Evolutionary conservation across 1,140 invertebrate genomes (phyloP).

Genomic region (Yoshiicerus persimilis): DNA sequence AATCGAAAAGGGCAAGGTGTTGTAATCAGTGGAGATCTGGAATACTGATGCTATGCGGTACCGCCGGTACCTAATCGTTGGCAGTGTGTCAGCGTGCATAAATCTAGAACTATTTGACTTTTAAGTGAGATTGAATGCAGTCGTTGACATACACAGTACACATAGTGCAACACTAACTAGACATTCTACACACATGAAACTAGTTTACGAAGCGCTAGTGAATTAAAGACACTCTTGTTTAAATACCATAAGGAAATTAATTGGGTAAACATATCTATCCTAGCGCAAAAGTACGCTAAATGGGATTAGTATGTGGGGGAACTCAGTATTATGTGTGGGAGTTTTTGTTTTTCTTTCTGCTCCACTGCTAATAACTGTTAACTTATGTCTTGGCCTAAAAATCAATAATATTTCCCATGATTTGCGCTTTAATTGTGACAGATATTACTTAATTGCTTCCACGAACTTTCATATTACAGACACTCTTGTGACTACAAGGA

Average conservation of each 20-base stretch:
- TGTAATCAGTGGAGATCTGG: neutral
- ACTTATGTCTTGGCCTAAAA: too few species aligned
- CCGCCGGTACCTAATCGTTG: neutral
- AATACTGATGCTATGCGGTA: neutral
- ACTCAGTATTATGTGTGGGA: too few species aligned
- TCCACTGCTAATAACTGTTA: too few species aligned
- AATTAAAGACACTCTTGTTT: neutral
- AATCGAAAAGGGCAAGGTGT: neutral
- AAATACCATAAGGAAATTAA: neutral
- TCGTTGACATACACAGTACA: neutral
- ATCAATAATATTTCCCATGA: too few species aligned
- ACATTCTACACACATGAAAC: neutral
- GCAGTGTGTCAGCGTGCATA: neutral
- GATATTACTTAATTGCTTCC: too few species aligned
- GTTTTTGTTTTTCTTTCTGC: too few species aligned
- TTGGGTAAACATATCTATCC: neutral
- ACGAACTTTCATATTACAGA: too few species aligned
- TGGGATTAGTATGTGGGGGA: too few species aligned
- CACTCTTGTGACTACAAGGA: too few species aligned
- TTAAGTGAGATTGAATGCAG: neutral
- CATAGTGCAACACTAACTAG: neutral
- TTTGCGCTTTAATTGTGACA: too few species aligned
- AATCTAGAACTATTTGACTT: neutral
- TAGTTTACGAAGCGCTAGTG: neutral
- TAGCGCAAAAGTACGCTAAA: too few species aligned